Evolutionary conservation across 2,888 invertebrate species (phyloP).

Genomic region (Coleophora deauratella): DNA sequence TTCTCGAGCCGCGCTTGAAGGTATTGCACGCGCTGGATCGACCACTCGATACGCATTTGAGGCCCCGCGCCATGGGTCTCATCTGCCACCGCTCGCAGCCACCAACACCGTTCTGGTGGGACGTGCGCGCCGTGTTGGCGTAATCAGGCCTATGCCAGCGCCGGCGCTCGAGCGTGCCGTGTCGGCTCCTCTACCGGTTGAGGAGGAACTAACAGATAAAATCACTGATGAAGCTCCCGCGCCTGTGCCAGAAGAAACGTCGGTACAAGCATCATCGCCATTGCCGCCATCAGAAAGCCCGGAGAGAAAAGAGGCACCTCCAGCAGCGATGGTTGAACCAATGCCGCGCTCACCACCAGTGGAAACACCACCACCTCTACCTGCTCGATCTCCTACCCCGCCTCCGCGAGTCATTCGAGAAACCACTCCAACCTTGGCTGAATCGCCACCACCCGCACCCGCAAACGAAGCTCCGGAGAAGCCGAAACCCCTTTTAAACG

Average conservation of each 20-base stretch:
- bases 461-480: slow-evolving; percentile 8
- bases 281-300: slow-evolving; percentile 56
- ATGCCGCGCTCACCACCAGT: slow-evolving; percentile 39
- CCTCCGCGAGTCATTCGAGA: slow-evolving; percentile 10
- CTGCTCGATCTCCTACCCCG: slow-evolving; percentile 15
- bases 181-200: slow-evolving; percentile 8
- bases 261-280: slow-evolving; percentile 6
- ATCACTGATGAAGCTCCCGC: slow-evolving; percentile 5
- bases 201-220: not conserved
- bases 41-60: slow-evolving; percentile 77
- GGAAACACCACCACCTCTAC: slow-evolving; percentile 24
- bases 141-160: slow-evolving; percentile 66
- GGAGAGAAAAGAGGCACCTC: slow-evolving; percentile 29
- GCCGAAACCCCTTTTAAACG: slow-evolving; percentile 30
- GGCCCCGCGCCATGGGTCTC: slow-evolving; percentile 42
- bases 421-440: not conserved
- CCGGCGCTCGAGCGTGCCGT: slow-evolving; percentile 8
- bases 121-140: slow-evolving; percentile 69
- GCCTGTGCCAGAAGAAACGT: slow-evolving; percentile 25
- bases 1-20: slow-evolving; percentile 75
- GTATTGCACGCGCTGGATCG: slow-evolving; percentile 80
- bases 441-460: not conserved
- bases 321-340: slow-evolving; percentile 59
- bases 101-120: slow-evolving; percentile 51
- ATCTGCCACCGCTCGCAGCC: slow-evolving; percentile 52